These are phyloP conservation scores for Spodoptera picta DNA, from an alignment of 2,888 invertebrate species.

Conservation along the genomic window DNA sequence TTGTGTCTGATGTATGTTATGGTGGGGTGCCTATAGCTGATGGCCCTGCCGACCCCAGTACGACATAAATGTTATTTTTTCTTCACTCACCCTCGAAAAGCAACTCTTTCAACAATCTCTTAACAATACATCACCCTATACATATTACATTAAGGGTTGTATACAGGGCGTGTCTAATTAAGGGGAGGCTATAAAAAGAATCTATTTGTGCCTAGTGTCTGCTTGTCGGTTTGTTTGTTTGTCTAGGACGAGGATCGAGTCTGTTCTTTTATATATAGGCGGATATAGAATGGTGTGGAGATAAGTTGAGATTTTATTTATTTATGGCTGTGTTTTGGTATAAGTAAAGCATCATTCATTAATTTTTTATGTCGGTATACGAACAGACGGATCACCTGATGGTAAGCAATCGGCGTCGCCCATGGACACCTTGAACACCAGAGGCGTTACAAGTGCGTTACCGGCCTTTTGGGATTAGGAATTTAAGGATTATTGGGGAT, in stretches of 20 bases:
- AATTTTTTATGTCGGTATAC: too few species aligned
- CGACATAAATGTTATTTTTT: not conserved
- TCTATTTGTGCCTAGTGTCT: slow-evolving; percentile 56
- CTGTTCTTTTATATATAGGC: slow-evolving; percentile 37
- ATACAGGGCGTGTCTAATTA: slow-evolving; percentile 46
- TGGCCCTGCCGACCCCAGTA: too few species aligned
- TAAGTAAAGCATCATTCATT: too few species aligned
- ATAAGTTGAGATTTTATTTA: not conserved
- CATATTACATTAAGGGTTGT: slow-evolving; percentile 17
- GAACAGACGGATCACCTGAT: too few species aligned
- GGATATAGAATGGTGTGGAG: slow-evolving; percentile 45
- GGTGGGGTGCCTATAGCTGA: too few species aligned
- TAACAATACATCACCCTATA: slow-evolving; percentile 18
- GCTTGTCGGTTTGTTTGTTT: slow-evolving; percentile 66
- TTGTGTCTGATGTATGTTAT: too few species aligned
- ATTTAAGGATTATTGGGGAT: too few species aligned
- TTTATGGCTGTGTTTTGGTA: too few species aligned
- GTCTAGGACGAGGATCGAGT: slow-evolving; percentile 54
- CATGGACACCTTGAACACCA: too few species aligned
- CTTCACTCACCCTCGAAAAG: not conserved
- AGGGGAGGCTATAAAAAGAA: slow-evolving; percentile 51
- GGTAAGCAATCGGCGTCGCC: too few species aligned
- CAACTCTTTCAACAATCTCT: slow-evolving; percentile 9
- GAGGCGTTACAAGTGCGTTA: too few species aligned
- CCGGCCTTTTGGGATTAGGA: too few species aligned